Conservation (phyloP, 1,140 invertebrate genomes). For the Glossosoma conforme region DNA sequence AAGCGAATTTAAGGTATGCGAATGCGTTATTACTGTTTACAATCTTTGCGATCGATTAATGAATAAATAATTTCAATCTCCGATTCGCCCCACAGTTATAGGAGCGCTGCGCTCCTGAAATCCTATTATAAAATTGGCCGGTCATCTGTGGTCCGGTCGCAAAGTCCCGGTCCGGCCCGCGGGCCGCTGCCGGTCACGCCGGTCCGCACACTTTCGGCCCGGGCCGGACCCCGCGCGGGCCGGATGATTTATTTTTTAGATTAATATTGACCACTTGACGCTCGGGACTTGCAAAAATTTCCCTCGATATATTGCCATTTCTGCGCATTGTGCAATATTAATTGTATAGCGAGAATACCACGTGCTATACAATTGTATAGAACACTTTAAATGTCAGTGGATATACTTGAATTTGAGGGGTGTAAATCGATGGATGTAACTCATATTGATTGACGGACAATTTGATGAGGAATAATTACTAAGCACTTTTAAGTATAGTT, state of each 20-base stretch:
- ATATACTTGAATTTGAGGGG: no score
- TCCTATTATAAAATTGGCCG: constrained; percentile 52
- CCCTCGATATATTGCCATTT: constrained; percentile 18
- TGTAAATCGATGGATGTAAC: no score
- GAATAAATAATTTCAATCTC: neutral
- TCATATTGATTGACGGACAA: no score
- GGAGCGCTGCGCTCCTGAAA: constrained; percentile 20
- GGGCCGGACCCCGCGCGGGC: constrained; percentile 11
- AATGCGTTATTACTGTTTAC: no score
- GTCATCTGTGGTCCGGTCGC: constrained; percentile 45
- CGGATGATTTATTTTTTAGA: constrained; percentile 42
- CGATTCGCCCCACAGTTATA: constrained; percentile 13
- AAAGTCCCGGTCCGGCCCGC: constrained; percentile 17
- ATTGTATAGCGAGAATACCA: no score
- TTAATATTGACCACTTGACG: constrained; percentile 36
- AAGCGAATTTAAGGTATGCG: no score
- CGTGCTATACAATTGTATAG: no score
- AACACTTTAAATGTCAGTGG: no score
- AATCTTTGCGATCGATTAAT: no score
- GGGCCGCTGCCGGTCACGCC: neutral
- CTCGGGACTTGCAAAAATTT: constrained; percentile 21
- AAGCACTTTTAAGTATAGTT: no score
- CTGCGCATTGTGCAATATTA: constrained; percentile 2
- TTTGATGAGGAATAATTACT: no score
- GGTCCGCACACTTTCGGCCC: constrained; percentile 15